phyloP scores from a whole-genome alignment of 1,140 invertebrate genomes.

The Bradysia coprophila region DNA sequence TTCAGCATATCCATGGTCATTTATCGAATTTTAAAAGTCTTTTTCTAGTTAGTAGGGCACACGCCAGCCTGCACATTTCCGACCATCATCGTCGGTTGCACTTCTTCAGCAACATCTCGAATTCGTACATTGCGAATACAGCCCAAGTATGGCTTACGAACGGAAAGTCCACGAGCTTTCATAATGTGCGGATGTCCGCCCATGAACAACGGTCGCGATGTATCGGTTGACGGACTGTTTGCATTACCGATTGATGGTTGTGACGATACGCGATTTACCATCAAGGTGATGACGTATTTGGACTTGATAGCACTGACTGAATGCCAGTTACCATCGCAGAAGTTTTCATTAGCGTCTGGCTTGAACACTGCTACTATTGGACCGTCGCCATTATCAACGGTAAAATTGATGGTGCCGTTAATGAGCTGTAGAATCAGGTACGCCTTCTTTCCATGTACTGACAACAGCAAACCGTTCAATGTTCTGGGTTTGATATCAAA shows the following conservation, averaged over 20 bases:
- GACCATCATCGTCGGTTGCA: constrained; percentile 36
- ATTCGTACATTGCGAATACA: constrained; percentile 62
- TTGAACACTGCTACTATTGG: constrained; percentile 54
- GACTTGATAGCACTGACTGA: constrained; percentile 23
- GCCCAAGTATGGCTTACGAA: constrained; percentile 54
- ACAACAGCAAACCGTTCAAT: constrained; percentile 59
- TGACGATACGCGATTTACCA: constrained; percentile 15
- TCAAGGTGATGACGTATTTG: constrained; percentile 17
- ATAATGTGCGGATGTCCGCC: constrained; percentile 59
- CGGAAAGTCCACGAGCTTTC: constrained; percentile 31
- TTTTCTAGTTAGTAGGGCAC: constrained; percentile 44
- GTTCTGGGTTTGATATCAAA: constrained; percentile 80
- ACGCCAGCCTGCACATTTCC: constrained; percentile 48
- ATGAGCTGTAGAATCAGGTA: constrained; percentile 75
- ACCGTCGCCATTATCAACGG: constrained; percentile 70
- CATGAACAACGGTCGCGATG: constrained; percentile 70
- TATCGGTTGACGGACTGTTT: constrained; percentile 50
- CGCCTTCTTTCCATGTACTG: constrained; percentile 62
- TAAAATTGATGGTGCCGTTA: constrained; percentile 63
- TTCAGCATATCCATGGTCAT: too few species aligned
- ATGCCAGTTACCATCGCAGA: constrained; percentile 93
- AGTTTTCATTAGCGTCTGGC: constrained; percentile 43
- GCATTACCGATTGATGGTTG: constrained; percentile 32
- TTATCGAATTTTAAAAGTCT: too few species aligned
- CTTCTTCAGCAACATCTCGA: constrained; percentile 32